These are phyloP conservation scores for Sorex araneus DNA, from an alignment of 2,113 vertebrate genomes.

Conservation along the genomic window DNA sequence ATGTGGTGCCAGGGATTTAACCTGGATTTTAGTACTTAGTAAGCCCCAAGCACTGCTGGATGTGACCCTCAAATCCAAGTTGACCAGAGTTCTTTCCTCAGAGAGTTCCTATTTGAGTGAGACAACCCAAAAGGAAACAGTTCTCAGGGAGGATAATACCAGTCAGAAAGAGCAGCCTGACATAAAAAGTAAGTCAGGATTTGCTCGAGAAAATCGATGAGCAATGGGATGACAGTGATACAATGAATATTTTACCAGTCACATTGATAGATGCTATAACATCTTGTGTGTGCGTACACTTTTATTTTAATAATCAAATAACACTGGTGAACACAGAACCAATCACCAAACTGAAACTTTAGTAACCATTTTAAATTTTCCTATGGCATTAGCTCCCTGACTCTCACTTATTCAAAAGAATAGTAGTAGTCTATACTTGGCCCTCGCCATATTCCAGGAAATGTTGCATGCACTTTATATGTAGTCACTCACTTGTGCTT, in stretches of 20 bases:
- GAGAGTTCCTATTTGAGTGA: neutral
- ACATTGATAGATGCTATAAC: neutral
- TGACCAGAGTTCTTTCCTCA: constrained; percentile 19
- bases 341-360: constrained; percentile 7
- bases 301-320: constrained; percentile 14
- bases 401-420: neutral
- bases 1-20: too few relatives aligned
- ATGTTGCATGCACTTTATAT: neutral
- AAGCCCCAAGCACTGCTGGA: too few relatives aligned
- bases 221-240: too few relatives aligned
- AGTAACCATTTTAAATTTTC: neutral
- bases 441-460: neutral
- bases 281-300: neutral
- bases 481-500: neutral
- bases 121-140: neutral
- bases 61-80: too few relatives aligned
- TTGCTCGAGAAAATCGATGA: too few relatives aligned
- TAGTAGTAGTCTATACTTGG: neutral
- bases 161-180: neutral
- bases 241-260: neutral
- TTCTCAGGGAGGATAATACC: neutral
- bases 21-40: too few relatives aligned
- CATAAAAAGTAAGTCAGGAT: neutral
- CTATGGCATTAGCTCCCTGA: neutral
- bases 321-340: neutral